Conservation (phyloP, 1,140 invertebrate species). For the Heliconius himera region DNA sequence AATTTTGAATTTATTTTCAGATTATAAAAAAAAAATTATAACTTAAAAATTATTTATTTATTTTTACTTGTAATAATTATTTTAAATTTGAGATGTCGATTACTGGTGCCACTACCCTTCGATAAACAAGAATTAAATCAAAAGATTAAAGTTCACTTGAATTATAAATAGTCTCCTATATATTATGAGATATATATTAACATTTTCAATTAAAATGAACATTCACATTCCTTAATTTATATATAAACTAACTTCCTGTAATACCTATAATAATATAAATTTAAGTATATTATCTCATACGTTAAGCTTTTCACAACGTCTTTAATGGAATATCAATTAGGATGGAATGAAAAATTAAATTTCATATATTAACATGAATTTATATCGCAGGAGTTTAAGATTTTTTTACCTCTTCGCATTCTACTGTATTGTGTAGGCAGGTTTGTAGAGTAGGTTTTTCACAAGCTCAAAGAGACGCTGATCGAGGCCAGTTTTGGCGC, state of each 20-base stretch:
- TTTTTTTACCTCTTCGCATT: not conserved
- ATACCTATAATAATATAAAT: not conserved
- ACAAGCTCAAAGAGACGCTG: not conserved
- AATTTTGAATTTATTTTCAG: too few species aligned
- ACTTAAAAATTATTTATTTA: too few species aligned
- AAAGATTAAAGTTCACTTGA: not conserved
- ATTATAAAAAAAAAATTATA: too few species aligned
- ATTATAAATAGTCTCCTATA: not conserved
- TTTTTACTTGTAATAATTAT: too few species aligned
- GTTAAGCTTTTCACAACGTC: conserved; percentile 11
- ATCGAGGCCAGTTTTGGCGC: too few species aligned
- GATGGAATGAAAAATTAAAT: not conserved
- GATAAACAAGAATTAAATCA: not conserved
- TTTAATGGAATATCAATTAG: not conserved
- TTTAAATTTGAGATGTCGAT: too few species aligned
- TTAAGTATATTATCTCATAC: not conserved
- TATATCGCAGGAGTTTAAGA: not conserved
- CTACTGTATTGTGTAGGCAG: not conserved
- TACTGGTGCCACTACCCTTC: too few species aligned
- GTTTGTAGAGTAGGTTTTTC: not conserved
- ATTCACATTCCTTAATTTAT: conserved; percentile 6
- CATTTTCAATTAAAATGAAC: not conserved
- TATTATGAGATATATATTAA: not conserved
- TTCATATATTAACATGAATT: conserved; percentile 1
- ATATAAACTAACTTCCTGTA: not conserved